These are phyloP conservation scores for Gambelia wislizenii DNA, from an alignment of 2,797 vertebrate species.

Conservation along the genomic window DNA sequence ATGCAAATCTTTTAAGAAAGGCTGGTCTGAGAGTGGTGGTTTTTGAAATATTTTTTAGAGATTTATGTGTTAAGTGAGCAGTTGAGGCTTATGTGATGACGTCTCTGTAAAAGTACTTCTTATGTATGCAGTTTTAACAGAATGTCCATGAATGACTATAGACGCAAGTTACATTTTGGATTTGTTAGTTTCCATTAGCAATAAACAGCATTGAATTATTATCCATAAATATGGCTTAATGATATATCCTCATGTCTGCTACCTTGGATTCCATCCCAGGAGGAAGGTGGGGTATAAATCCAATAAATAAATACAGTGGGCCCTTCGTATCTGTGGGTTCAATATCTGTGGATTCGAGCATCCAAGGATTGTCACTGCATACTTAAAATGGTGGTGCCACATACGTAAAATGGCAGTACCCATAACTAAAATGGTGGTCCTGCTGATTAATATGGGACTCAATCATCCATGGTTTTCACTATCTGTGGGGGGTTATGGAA, in stretches of 20 bases:
- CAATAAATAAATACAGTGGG: too few species aligned
- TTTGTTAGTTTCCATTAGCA: neutral
- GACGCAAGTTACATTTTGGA: neutral
- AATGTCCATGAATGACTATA: neutral
- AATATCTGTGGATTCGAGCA: too few species aligned
- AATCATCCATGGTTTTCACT: too few species aligned
- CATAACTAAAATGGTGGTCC: too few species aligned
- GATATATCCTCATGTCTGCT: neutral
- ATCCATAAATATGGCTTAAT: neutral
- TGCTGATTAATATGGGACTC: too few species aligned
- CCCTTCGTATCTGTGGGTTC: too few species aligned
- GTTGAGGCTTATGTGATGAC: neutral
- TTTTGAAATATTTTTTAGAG: neutral
- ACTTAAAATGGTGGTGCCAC: too few species aligned
- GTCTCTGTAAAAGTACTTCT: neutral
- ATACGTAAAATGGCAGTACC: too few species aligned
- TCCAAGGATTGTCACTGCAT: too few species aligned
- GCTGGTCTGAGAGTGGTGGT: neutral
- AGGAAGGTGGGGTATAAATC: neutral
- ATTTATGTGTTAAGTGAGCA: neutral
- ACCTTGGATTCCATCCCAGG: neutral
- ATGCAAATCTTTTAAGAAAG: neutral
- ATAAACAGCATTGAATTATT: neutral
- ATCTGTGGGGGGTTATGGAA: too few species aligned
- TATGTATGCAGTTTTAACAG: neutral